These are phyloP conservation scores for Luffia ferchaultella DNA, from an alignment of 2,888 invertebrate species.

Conservation along the genomic window DNA sequence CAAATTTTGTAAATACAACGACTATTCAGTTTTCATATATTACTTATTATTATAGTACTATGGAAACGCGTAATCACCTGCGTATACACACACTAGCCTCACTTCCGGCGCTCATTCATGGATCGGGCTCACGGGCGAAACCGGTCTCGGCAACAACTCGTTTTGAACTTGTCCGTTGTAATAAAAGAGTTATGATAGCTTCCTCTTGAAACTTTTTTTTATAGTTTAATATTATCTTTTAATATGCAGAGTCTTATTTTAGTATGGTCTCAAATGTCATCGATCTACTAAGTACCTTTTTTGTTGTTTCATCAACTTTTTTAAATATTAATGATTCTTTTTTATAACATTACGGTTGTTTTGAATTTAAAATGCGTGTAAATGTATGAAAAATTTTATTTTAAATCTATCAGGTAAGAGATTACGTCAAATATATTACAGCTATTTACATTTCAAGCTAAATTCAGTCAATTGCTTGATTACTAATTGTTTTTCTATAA, in stretches of 20 bases:
- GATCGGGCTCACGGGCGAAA: not conserved
- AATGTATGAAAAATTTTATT: not conserved
- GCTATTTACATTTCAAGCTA: not conserved
- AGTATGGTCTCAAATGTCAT: not conserved
- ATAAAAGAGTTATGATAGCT: not conserved
- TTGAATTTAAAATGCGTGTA: not conserved
- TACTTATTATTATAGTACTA: not conserved
- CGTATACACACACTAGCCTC: not conserved
- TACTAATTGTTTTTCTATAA: not conserved
- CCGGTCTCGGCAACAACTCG: not conserved
- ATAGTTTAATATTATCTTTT: not conserved
- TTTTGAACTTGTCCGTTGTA: not conserved
- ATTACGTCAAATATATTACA: not conserved
- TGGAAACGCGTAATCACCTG: not conserved
- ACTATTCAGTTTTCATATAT: not conserved
- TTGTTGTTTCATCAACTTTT: not conserved
- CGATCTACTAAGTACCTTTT: not conserved
- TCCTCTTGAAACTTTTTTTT: not conserved
- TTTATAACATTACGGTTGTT: not conserved
- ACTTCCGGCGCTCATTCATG: not conserved
- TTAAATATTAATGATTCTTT: not conserved
- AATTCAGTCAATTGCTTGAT: not conserved
- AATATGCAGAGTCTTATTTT: not conserved
- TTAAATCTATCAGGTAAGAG: not conserved
- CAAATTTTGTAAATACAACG: not conserved